Evolutionary conservation across 1,140 invertebrate species (phyloP).

Genomic region (Phocides pigmalion): DNA sequence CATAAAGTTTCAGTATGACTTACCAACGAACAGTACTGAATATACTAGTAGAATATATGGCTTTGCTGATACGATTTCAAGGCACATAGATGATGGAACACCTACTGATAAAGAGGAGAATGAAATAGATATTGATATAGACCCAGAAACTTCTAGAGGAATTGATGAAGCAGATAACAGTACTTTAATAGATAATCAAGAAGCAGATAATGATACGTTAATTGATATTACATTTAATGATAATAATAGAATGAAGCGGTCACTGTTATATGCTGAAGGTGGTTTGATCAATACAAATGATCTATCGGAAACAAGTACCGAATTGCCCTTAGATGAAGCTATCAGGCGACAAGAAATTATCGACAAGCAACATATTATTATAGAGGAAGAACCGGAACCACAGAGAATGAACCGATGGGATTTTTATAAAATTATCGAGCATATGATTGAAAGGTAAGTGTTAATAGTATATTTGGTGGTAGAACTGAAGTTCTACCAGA

Average conservation of each 20-base stretch:
- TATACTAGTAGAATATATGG: conserved; percentile 85
- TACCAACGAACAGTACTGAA: conserved; percentile 85
- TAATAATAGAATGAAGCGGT: conserved; percentile 54
- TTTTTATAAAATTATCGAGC: conserved; percentile 86
- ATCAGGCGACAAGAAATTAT: conserved; percentile 70
- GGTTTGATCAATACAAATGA: conserved; percentile 53
- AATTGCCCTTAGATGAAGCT: conserved; percentile 67
- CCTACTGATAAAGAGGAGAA: conserved; percentile 46
- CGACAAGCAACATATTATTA: conserved; percentile 57
- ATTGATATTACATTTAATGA: conserved; percentile 74
- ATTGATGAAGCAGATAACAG: conserved; percentile 39
- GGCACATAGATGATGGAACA: conserved; percentile 59
- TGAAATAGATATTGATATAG: conserved; percentile 42
- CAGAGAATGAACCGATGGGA: conserved; percentile 85
- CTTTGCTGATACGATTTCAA: conserved; percentile 76
- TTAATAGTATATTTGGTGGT: neutral
- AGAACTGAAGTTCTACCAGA: too few relatives aligned
- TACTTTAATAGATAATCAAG: conserved; percentile 21
- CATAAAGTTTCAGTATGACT: conserved; percentile 85
- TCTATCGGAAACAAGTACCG: conserved; percentile 41
- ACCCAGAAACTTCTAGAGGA: conserved; percentile 44
- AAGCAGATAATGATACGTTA: conserved; percentile 62
- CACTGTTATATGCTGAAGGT: conserved; percentile 68
- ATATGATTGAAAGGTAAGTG: conserved; percentile 79
- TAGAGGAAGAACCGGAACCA: conserved; percentile 61